These are phyloP conservation scores for Bombus sibiricus DNA, from an alignment of 1,140 invertebrate species.

Conservation along the genomic window DNA sequence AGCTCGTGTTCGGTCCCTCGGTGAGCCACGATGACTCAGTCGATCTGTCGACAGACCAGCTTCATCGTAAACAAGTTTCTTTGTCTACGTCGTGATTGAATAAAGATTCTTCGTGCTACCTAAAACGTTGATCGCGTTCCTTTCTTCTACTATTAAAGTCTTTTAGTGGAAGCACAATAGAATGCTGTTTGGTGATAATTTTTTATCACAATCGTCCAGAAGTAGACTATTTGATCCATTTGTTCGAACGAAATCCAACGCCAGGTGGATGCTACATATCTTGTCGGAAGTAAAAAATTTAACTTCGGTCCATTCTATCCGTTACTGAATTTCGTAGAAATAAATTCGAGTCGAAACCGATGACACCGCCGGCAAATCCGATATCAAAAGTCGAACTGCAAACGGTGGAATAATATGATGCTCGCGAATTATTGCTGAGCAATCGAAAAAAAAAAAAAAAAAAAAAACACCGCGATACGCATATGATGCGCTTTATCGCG, in stretches of 20 bases:
- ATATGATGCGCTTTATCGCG: constrained; percentile 27
- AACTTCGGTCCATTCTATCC: background rate
- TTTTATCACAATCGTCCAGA: too few species aligned
- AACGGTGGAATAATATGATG: constrained; percentile 27
- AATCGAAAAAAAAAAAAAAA: constrained; percentile 15
- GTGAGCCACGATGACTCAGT: constrained; percentile 31
- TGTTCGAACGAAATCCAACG: too few species aligned
- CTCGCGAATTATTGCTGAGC: constrained; percentile 20
- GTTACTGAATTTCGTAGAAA: background rate
- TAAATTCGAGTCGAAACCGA: constrained; percentile 8
- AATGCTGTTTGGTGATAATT: background rate
- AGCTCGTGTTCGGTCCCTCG: constrained; percentile 17
- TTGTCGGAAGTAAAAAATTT: background rate
- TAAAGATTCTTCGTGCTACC: constrained; percentile 22
- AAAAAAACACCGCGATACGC: constrained; percentile 6
- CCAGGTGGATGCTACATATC: background rate
- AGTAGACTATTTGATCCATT: background rate
- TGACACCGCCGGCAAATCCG: constrained; percentile 14
- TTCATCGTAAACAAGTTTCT: constrained; percentile 50
- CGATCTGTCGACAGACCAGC: constrained; percentile 23
- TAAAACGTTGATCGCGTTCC: background rate
- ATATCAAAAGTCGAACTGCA: constrained; percentile 21
- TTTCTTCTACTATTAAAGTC: background rate
- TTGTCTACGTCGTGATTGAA: constrained; percentile 32
- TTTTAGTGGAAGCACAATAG: background rate